phyloP scores from a whole-genome alignment of 2,113 vertebrate species.

The Mus spicilegus region DNA sequence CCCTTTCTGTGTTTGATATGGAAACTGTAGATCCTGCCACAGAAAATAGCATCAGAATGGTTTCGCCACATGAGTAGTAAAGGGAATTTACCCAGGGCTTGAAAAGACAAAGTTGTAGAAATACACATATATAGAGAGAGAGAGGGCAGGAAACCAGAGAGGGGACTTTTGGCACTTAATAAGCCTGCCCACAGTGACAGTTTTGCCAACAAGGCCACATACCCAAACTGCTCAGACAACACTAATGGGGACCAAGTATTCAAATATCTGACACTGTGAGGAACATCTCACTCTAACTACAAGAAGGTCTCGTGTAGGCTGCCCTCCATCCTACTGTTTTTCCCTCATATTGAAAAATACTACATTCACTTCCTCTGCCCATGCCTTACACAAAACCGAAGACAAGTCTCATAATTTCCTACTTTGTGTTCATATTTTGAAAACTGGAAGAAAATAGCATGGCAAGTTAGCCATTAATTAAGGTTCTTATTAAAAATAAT shows the following conservation, averaged over 20 bases:
- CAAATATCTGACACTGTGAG: not conserved
- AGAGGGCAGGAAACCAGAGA: not conserved
- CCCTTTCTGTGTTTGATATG: not conserved
- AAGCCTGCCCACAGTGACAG: not conserved
- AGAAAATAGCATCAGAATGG: not conserved
- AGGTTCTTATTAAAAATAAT: slow-evolving; percentile 15
- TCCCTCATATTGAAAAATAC: not conserved
- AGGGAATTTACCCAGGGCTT: not conserved
- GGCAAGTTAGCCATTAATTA: not conserved
- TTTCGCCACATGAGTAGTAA: not conserved
- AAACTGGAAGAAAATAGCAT: not conserved
- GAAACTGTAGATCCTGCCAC: not conserved
- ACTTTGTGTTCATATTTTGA: not conserved
- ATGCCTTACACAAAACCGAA: not conserved
- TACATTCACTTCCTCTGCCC: not conserved
- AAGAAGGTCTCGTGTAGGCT: not conserved
- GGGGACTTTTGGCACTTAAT: not conserved
- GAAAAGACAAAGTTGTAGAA: not conserved
- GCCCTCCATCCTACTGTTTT: not conserved
- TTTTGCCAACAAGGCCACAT: not conserved
- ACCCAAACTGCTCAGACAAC: not conserved
- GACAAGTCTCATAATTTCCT: not conserved
- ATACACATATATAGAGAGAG: not conserved
- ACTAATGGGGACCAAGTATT: not conserved
- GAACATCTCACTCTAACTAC: not conserved